Base-by-base conservation (phyloP, 1,140 invertebrate species). In the Calycopis cecrops region DNA sequence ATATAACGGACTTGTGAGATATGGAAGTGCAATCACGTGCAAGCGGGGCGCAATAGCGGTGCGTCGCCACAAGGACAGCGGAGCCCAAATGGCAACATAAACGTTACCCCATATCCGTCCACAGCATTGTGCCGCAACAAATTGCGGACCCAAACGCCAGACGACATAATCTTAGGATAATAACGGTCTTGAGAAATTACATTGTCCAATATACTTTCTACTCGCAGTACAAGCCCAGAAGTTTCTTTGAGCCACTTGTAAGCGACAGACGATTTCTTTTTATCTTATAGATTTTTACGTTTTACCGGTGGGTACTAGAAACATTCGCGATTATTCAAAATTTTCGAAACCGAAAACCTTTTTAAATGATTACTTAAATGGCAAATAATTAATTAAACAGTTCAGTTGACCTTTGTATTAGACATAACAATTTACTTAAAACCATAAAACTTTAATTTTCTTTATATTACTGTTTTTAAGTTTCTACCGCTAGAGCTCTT, bases 41-140 rank as follows among this genome's bases (percentile, higher is more conserved):
- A 47, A 55, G 67, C 59, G 67, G 65, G 61, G 61, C 67, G 77
- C 76, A 80, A 75, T 80, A 73, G 73, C 67, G 62, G 60, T 67
- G 48, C 59, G 57, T 55, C 79, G 80, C 2, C 21, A 83, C 76
- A 84, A 84, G 83, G 83, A 79, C 80, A 74, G 72, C 74, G 65
- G 21, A 28, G 21, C 76, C 69, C 69, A 71, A 86, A 83, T 77
- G 64, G 77, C 71, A 84, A 81, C 75, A 83, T 76, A 82, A 86
- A 82, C 79, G 83, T 83, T 82, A 73, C 76, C 73, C 80, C 79
- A 83, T 79, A 84, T 83, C 76, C 75, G 76, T 82, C 75, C 60
- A 60, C 53, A 76, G 71, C 71, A 85, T 85, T 86, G 78, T 85
- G 77, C 75, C 70, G 75, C 78, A 78, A 79, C 76, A 78, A 80